Conservation (phyloP, 2,888 invertebrate genomes). For the Spilosoma lubricipeda region DNA sequence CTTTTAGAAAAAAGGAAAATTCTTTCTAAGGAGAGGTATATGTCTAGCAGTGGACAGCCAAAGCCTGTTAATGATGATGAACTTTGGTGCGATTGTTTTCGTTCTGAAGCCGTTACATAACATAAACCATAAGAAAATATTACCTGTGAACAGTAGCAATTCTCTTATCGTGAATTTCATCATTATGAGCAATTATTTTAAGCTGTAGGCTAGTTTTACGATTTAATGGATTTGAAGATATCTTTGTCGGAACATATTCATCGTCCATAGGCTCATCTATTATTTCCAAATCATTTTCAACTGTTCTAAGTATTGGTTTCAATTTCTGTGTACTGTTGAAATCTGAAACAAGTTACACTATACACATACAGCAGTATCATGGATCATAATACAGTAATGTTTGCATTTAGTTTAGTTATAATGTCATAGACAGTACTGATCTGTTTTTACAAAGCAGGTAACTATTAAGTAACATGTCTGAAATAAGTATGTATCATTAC, state of each 20-base stretch:
- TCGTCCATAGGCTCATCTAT: constrained; percentile 79
- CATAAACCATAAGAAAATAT: constrained; percentile 1
- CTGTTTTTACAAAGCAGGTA: not conserved
- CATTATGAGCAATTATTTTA: constrained; percentile 79
- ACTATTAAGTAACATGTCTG: not conserved
- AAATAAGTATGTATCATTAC: constrained; percentile 46
- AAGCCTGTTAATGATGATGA: not conserved
- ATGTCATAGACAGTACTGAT: not conserved
- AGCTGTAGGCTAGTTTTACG: constrained; percentile 76
- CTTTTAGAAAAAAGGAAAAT: too few species aligned
- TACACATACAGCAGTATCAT: not conserved
- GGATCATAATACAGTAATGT: not conserved
- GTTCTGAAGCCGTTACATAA: not conserved
- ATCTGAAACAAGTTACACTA: constrained; percentile 14
- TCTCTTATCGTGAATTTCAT: constrained; percentile 65
- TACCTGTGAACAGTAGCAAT: constrained; percentile 61
- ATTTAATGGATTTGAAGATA: constrained; percentile 55
- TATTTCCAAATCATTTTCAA: constrained; percentile 80
- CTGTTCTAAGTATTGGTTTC: constrained; percentile 78
- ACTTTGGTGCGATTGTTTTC: not conserved
- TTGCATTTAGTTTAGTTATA: not conserved
- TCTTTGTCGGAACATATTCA: constrained; percentile 59
- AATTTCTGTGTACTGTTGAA: constrained; percentile 47
- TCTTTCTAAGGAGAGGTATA: too few species aligned
- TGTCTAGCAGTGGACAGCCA: too few species aligned